Evolutionary conservation across 2,888 invertebrate species (phyloP).

Genomic region (Tenthredo distinguenda): DNA sequence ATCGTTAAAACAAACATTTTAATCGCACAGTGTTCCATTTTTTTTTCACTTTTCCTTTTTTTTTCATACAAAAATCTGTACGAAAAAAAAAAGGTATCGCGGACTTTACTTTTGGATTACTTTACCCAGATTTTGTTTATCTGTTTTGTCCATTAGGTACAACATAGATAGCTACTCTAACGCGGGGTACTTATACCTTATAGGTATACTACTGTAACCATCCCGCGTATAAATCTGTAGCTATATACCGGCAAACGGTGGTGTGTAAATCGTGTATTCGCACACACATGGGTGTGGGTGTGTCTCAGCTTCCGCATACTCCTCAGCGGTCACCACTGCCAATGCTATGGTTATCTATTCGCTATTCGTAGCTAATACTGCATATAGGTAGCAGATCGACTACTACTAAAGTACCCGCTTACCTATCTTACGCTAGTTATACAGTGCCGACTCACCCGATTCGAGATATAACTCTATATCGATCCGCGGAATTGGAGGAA

Average conservation of each 20-base stretch:
- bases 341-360: constrained; percentile 28
- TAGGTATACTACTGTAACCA: too few species aligned
- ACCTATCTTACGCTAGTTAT: not conserved
- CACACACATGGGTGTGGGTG: constrained; percentile 66
- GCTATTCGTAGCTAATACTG: not conserved
- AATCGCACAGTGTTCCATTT: not conserved
- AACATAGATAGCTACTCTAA: too few species aligned
- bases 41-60: not conserved
- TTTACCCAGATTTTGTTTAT: too few species aligned
- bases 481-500: not conserved
- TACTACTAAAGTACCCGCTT: not conserved
- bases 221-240: not conserved
- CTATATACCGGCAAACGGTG: constrained; percentile 56
- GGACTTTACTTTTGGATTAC: too few species aligned
- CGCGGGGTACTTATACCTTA: too few species aligned
- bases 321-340: constrained; percentile 50
- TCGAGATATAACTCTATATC: not conserved
- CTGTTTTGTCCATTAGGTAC: too few species aligned
- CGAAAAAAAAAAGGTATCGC: too few species aligned
- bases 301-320: constrained; percentile 72
- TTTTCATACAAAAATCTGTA: too few species aligned
- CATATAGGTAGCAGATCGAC: not conserved
- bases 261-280: constrained; percentile 68
- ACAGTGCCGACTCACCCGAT: not conserved
- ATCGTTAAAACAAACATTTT: not conserved